These are phyloP conservation scores for Bolborhynchus lineola DNA, from an alignment of 2,113 vertebrate genomes.

Conservation along the genomic window DNA sequence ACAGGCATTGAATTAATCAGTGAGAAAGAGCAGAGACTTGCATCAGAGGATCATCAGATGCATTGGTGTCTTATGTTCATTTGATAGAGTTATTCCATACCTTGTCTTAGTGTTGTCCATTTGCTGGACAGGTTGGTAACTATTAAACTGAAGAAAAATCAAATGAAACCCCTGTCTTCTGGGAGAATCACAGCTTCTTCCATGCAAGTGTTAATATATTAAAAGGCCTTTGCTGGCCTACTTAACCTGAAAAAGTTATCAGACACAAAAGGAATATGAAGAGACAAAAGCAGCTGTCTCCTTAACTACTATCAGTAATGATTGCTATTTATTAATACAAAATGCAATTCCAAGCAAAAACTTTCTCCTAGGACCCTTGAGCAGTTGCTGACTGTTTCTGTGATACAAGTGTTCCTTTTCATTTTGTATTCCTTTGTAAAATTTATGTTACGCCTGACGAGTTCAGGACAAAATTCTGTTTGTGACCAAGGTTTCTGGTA, in stretches of 20 bases:
- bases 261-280: not conserved
- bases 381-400: not conserved
- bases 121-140: not conserved
- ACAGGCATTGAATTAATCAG: not conserved
- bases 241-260: not conserved
- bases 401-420: not conserved
- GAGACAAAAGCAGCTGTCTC: not conserved
- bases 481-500: not conserved
- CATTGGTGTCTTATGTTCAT: not conserved
- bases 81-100: not conserved
- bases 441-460: not conserved
- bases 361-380: not conserved
- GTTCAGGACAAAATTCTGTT: not conserved
- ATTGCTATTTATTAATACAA: not conserved
- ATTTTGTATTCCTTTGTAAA: not conserved
- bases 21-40: not conserved
- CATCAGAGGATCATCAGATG: not conserved
- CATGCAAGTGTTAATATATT: not conserved
- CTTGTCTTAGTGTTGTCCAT: not conserved
- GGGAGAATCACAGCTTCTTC: not conserved
- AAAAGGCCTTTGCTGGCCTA: not conserved
- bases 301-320: not conserved
- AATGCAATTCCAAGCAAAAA: not conserved
- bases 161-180: rapidly evolving
- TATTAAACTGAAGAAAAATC: not conserved